Evolutionary conservation across 2,113 vertebrate genomes (phyloP).

Genomic region (Etheostoma cragini): DNA sequence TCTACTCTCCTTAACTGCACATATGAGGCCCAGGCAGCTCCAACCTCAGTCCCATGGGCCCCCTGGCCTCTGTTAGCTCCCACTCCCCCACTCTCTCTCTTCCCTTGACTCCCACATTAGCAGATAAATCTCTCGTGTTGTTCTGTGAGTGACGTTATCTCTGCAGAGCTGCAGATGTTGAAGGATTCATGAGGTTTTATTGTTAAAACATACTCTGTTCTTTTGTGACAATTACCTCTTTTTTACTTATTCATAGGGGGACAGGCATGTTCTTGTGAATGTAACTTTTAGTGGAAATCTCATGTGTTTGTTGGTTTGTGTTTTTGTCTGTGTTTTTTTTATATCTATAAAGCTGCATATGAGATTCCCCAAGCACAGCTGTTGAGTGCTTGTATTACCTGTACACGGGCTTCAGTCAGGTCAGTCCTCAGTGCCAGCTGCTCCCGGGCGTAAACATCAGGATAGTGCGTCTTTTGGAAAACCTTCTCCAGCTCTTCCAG

Average conservation of each 20-base stretch:
- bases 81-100: constrained; percentile 66
- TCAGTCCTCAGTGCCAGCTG: constrained; percentile 98
- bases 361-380: background rate
- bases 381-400: constrained; percentile 83
- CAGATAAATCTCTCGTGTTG: constrained; percentile 78
- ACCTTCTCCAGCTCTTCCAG: constrained; percentile 99
- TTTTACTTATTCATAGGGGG: background rate
- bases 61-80: constrained; percentile 70
- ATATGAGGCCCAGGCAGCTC: constrained; percentile 80
- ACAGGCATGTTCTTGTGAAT: constrained; percentile 4
- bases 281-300: background rate
- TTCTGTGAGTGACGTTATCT: constrained; percentile 80
- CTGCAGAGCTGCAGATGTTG: constrained; percentile 75
- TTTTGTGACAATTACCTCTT: constrained; percentile 9
- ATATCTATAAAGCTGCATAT: background rate
- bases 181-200: constrained; percentile 50
- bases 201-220: constrained; percentile 46
- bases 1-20: constrained; percentile 67
- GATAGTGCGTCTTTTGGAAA: constrained; percentile 99
- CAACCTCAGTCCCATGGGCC: constrained; percentile 66
- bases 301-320: background rate
- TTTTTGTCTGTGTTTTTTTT: background rate
- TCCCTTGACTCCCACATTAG: constrained; percentile 72
- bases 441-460: constrained; percentile 96
- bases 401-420: constrained; percentile 96